phyloP scores from a whole-genome alignment of 2,113 vertebrate species.

The Brienomyrus brachyistius region DNA sequence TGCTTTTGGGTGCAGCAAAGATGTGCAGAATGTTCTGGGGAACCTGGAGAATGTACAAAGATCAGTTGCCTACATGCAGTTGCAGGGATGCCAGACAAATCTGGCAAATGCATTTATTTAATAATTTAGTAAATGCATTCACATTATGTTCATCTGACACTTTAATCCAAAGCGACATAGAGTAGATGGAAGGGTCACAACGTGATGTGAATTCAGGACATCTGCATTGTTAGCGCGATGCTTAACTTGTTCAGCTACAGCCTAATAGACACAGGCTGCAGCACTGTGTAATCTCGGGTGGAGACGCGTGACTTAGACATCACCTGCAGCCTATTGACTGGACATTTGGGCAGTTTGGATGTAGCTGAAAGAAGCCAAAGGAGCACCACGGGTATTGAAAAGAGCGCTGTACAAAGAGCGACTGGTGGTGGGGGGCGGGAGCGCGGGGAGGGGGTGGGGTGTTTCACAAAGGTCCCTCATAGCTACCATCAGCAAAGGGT shows the following conservation, averaged over 20 bases:
- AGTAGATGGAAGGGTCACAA: too few species aligned
- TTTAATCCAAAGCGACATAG: too few species aligned
- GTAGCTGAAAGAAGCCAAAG: neutral
- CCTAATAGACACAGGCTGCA: neutral
- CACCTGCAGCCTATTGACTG: neutral
- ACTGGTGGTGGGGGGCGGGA: neutral
- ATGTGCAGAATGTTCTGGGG: neutral
- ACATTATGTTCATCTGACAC: neutral
- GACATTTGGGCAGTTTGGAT: neutral
- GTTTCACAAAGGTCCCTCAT: neutral
- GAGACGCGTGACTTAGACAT: neutral
- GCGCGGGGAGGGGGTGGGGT: neutral
- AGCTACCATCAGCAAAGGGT: conserved; percentile 19
- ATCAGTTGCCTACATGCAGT: neutral
- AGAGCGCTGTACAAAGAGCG: neutral
- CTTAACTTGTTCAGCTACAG: neutral
- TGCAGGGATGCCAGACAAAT: neutral
- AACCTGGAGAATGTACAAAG: neutral
- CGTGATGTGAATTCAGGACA: neutral
- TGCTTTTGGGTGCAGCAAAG: neutral
- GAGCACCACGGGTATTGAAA: neutral
- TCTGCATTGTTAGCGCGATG: neutral
- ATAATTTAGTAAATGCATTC: neutral
- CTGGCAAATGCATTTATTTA: neutral
- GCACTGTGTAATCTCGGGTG: neutral